A percentile compares a stretch with the other conserved stretches of the same genome.
phyloP scores from a whole-genome alignment of 2,797 vertebrate genomes.

The Lagorchestes hirsutus region DNA sequence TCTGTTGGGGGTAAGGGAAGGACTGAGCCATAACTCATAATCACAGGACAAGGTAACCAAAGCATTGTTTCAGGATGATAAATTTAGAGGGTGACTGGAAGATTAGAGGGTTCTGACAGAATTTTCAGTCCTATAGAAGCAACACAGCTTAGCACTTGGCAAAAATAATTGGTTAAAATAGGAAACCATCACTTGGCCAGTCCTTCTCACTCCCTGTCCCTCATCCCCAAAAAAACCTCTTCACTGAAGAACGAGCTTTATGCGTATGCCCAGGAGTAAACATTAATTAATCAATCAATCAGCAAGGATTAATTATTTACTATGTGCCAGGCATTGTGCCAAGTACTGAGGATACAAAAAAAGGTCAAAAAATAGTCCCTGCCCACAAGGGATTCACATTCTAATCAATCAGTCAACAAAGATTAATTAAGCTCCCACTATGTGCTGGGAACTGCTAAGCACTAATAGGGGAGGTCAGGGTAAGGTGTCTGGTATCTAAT shows the following conservation, averaged over 20 bases:
- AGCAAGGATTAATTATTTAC: not conserved
- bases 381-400: not conserved
- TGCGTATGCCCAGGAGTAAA: not conserved
- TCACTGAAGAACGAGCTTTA: not conserved
- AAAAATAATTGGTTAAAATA: not conserved
- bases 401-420: not conserved
- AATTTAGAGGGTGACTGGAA: not conserved
- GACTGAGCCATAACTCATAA: not conserved
- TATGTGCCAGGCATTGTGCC: not conserved
- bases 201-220: not conserved
- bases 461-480: not conserved
- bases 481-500: not conserved
- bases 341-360: not conserved
- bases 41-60: not conserved
- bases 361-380: not conserved
- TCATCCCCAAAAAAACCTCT: not conserved
- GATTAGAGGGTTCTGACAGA: not conserved
- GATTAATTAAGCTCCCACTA: not conserved
- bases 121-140: not conserved
- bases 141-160: not conserved
- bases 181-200: not conserved
- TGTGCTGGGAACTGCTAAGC: not conserved
- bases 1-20: not conserved
- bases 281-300: not conserved
- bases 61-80: not conserved